These are phyloP conservation scores for Lithophane socia DNA, from an alignment of 2,888 invertebrate genomes.

Conservation along the genomic window DNA sequence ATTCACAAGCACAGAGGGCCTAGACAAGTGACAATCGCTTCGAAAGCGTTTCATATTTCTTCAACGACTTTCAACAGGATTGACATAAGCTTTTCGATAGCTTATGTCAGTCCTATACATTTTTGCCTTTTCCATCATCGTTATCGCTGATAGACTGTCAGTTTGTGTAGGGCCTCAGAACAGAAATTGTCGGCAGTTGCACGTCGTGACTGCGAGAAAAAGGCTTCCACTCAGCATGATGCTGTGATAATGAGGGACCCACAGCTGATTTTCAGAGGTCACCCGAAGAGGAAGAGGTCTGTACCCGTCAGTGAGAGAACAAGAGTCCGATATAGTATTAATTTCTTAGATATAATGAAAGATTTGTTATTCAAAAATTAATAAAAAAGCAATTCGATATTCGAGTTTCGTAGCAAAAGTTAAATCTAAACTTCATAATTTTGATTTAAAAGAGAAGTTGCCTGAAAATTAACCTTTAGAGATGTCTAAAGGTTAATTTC, in stretches of 20 bases:
- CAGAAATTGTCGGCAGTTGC: too few species aligned
- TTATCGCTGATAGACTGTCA: too few species aligned
- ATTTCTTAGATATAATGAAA: neutral
- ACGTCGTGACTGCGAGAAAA: too few species aligned
- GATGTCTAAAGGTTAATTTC: constrained; percentile 20
- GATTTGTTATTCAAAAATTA: constrained; percentile 18
- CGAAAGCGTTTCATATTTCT: too few species aligned
- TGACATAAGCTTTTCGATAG: too few species aligned
- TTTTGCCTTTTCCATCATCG: too few species aligned
- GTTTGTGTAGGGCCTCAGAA: too few species aligned
- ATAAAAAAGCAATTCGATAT: constrained; percentile 26
- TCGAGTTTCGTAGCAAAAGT: constrained; percentile 27
- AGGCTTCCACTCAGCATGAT: neutral
- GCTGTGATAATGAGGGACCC: neutral
- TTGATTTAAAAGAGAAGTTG: constrained; percentile 37
- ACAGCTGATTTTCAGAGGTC: too few species aligned
- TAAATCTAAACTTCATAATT: constrained; percentile 38
- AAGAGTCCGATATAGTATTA: neutral
- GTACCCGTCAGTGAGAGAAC: neutral
- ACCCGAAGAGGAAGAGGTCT: neutral
- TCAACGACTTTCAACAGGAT: too few species aligned
- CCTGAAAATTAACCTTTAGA: constrained; percentile 23
- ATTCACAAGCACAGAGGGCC: too few species aligned
- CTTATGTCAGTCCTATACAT: too few species aligned
- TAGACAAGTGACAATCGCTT: too few species aligned